Base-by-base conservation (phyloP, 2,888 invertebrate species). In the Lasioglossum figueresi region DNA sequence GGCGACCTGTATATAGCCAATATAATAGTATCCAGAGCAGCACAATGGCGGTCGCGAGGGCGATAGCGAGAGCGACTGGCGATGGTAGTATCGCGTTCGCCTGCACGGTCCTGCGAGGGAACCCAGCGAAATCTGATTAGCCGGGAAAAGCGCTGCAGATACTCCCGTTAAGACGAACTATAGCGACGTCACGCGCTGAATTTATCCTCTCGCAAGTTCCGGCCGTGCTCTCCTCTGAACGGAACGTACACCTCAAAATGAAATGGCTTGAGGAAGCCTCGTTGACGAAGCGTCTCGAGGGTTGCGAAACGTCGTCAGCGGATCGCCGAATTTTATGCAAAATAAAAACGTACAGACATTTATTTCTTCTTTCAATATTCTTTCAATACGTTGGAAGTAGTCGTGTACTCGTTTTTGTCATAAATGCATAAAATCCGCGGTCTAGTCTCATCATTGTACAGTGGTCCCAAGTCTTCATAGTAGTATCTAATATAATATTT, bases 91-190 rank as follows among this genome's bases (percentile, higher is more conserved):
- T 77, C 75, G 75, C 76, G 34, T 71, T 68, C 73, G 77, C 31
- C 81, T 75, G 77, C 83, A 75, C 59, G 80, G 37, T 78, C 85
- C 87, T 88, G 71, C 70, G 23, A 52, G 81, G 77, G 84, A 80
- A 87, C 72, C 84, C 84, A 81, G 87, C 85, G 88, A 91, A 91
- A 91, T 91, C 91, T 88, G 91, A 91, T 91, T 91, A 91, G 85
- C 88, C 71, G 88, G 83, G 91, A 88, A 91, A 91, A 91, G 91
- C 91, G 86, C 72, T 80, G 88, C 88, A 86, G 91, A 84, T 84
- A 89, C 85, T 91, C 88, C 86, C 83, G 91, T 91, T 91, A 91
- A 91, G 91, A 86, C 84, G 85, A 85, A 82, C 84, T 83, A 85
- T 83, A 45, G 77, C 85, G 87, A 91, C 90, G 80, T 88, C 89